A percentile compares a stretch with the other conserved stretches of the same genome.
Conservation (phyloP, 2,113 vertebrate species). For the Channa argus region DNA sequence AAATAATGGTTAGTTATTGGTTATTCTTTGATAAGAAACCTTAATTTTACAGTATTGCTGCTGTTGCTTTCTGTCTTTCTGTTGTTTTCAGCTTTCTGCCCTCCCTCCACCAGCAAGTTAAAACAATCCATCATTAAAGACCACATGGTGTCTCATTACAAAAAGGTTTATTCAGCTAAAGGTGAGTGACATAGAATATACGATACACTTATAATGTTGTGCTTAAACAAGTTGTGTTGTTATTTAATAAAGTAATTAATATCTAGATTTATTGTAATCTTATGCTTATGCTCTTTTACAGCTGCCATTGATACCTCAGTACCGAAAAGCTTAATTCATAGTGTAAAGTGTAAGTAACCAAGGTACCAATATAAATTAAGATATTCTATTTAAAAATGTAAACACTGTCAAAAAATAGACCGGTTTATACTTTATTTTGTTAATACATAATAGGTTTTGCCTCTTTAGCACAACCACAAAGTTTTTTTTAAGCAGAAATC, state of each 20-base stretch:
- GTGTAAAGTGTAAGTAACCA: conserved; percentile 90
- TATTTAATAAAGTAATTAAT: not conserved
- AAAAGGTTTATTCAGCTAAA: conserved; percentile 94
- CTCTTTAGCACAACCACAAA: not conserved
- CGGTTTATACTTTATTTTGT: not conserved
- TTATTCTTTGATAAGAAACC: conserved; percentile 6
- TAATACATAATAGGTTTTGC: not conserved
- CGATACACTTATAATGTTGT: too few species aligned
- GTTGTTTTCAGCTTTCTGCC: conserved; percentile 82
- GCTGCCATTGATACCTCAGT: conserved; percentile 90
- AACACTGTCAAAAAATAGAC: not conserved
- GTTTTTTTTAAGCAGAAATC: too few species aligned
- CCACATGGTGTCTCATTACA: conserved; percentile 96
- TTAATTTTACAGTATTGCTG: not conserved
- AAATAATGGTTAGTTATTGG: not conserved
- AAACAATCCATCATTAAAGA: conserved; percentile 89
- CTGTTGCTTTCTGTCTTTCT: conserved; percentile 5
- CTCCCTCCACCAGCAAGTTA: conserved; percentile 84
- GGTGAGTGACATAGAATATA: conserved; percentile 79
- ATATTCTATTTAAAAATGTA: not conserved
- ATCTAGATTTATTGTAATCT: not conserved
- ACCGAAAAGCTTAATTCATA: conserved; percentile 88
- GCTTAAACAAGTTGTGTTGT: conserved; percentile 7
- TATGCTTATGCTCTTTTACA: conserved; percentile 57
- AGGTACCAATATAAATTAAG: not conserved